A percentile compares a stretch with the other conserved stretches of the same genome.
phyloP scores from a whole-genome alignment of 1,140 invertebrate species.

The Aphelenchoides avenae region DNA sequence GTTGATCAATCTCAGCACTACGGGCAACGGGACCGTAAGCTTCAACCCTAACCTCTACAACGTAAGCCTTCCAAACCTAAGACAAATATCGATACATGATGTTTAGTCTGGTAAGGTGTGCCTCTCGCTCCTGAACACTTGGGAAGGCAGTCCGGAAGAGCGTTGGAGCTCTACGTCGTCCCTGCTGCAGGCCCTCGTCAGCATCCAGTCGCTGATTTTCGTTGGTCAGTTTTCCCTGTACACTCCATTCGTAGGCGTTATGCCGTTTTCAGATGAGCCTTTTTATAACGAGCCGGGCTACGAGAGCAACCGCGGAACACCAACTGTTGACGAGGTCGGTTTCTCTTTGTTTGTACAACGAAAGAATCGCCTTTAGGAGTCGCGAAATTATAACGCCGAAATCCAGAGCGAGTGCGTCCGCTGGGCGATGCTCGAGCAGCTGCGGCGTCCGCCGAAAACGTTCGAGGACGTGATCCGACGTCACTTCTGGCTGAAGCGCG shows the following conservation, averaged over 20 bases:
- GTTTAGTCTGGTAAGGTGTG: constrained; percentile 90
- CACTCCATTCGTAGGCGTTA: too few relatives aligned
- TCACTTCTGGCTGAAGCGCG: constrained; percentile 88
- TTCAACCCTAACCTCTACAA: constrained; percentile 91
- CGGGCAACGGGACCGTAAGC: constrained; percentile 81
- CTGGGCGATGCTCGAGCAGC: constrained; percentile 91
- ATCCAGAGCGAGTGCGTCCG: constrained; percentile 85
- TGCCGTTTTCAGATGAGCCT: constrained; percentile 87
- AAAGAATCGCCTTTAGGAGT: constrained; percentile 46
- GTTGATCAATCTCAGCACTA: constrained; percentile 86
- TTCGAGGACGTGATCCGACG: constrained; percentile 75
- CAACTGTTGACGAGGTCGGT: too few relatives aligned
- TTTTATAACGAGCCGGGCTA: constrained; percentile 93
- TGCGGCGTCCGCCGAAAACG: constrained; percentile 79
- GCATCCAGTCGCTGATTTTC: constrained; percentile 87
- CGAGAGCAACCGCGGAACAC: constrained; percentile 68
- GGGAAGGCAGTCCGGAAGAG: constrained; percentile 92
- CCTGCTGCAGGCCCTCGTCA: constrained; percentile 88
- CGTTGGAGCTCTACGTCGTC: constrained; percentile 95
- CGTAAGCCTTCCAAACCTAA: too few relatives aligned
- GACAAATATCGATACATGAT: too few relatives aligned
- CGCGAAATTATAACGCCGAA: constrained; percentile 70
- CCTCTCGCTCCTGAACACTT: constrained; percentile 88
- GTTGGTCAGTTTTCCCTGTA: too few relatives aligned
- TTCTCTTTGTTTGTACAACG: too few relatives aligned